Base-by-base conservation (phyloP, 2,888 invertebrate species). In the Cheilosia impressa region DNA sequence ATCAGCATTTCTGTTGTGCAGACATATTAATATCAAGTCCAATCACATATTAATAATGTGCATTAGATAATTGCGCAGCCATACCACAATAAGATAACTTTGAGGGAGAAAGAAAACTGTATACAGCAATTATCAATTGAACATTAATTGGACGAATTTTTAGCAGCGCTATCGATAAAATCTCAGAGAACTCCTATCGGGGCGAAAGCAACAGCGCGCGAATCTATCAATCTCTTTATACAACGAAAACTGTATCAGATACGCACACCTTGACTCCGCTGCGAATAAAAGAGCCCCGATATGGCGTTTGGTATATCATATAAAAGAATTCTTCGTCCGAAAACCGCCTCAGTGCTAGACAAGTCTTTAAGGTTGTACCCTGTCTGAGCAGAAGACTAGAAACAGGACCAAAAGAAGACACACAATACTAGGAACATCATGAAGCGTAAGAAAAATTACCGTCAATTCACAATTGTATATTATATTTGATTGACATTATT, bases 151-250 rank as follows among this genome's bases (percentile, higher is more conserved):
- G 65, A 22, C 38, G 50, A 55, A 27, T 65, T 71, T 75, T 57
- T 68, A 43, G 62, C 68, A 47, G 57, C 63, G 57, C 63, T 41
- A 24, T 27, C 66, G 84, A 84, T 84, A 84, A 84, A 17, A 82
- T 82, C 77, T 72, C 27, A 27, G 10, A 34, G 38, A 82, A 60
- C 58, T 72, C 4, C 17, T 55, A 43, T 24, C 63, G 45, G 3
- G 38, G 63, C 27, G 10, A 53, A 34, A 27, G 6, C 27, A 27
- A 7, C 27, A 27, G 7, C 27, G 6, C 5, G 27, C 27, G 27
- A 27, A 27, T 6, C 6, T 41, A 81, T 41, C 68, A 63, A 69
- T 45, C 45, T 52, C 9, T 10, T 24, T 34, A 58, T 19, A 65
- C 55, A 27, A 45, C 17, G 27, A 17, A 17, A 38, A 38, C 31